phyloP scores from a whole-genome alignment of 37 sponge, comb jelly and placozoan species.

The Aphrocallistes beatrix region DNA sequence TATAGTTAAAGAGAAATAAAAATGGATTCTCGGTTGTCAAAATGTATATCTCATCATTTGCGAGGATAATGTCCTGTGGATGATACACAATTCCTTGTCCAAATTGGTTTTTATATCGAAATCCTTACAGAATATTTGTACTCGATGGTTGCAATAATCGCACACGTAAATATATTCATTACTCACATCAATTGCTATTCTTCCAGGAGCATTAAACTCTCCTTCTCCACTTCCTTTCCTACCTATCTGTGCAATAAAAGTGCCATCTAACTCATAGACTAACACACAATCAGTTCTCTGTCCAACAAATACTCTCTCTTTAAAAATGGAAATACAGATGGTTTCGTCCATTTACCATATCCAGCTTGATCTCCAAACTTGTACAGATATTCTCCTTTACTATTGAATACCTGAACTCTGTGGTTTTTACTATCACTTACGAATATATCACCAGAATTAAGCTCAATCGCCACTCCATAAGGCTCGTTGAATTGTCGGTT shows the following conservation, averaged over 20 bases:
- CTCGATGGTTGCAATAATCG: neutral
- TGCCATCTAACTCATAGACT: neutral
- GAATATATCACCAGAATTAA: neutral
- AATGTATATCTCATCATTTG: neutral
- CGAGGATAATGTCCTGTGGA: neutral
- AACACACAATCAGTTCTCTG: neutral
- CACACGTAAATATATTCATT: neutral
- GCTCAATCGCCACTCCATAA: neutral
- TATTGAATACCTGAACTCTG: neutral
- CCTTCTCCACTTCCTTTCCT: neutral
- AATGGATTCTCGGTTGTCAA: neutral
- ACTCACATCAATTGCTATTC: neutral
- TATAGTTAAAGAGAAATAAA: neutral
- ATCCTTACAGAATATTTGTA: conserved; percentile 10
- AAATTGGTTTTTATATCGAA: neutral
- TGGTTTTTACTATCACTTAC: neutral
- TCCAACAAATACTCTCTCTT: neutral
- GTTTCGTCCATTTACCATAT: neutral
- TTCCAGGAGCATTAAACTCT: neutral
- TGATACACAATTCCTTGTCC: neutral
- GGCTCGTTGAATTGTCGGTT: neutral
- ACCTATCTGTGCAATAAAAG: neutral
- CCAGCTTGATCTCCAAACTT: neutral
- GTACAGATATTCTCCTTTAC: neutral
- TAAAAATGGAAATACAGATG: neutral